Base-by-base conservation (phyloP, 2,113 vertebrate species). In the Pogonocichla stellata region DNA sequence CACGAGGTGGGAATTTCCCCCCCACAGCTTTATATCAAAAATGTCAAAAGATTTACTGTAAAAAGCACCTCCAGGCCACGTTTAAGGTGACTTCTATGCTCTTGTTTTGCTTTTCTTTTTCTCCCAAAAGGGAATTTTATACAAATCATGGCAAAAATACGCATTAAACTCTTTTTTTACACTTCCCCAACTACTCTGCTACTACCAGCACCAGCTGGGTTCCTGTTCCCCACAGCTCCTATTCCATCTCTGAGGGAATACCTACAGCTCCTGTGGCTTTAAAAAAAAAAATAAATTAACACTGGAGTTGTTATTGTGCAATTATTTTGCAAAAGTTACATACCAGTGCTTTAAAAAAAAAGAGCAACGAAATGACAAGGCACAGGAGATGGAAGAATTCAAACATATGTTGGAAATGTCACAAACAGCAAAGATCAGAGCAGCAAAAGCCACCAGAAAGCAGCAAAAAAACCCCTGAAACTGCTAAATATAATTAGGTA, bases 391-490 rank as follows among this genome's bases (percentile, higher is more conserved):
- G 28, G 40, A 50, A 79, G 70, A 92, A 85, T 38, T 81, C 66
- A 87, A 91, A 65, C 91, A 95, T 88, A 92, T 71, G 94, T 53
- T 91, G 62, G 72, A 84, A 85, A 87, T 95, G 84, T 91, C 89
- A 81, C 54, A 24, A 60, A n/a, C 57, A 34, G 86, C 56, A 47
- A 87, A 79, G 84, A 89, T 10, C 4, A 0, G 65, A 18, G 48
- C 36, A 79, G 69, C 17, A 84, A 86, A 94, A 95, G 25, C 53
- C 80, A 92, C 2, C 65, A 84, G 66, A 79, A 91, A 67, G 61
- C 14, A 16, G 84, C 64, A 93, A 90, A 86, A 65, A 38, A n/a
- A 1, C 11, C 0, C 28, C 31, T 38, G 64, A 58, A 70, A 56
- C 28, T 73, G 67, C 77, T 86, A 75, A 92, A 91, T 62, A 77